Base-by-base conservation (phyloP, 2,113 vertebrate species). In the Dolichallabes microphthalmus region DNA sequence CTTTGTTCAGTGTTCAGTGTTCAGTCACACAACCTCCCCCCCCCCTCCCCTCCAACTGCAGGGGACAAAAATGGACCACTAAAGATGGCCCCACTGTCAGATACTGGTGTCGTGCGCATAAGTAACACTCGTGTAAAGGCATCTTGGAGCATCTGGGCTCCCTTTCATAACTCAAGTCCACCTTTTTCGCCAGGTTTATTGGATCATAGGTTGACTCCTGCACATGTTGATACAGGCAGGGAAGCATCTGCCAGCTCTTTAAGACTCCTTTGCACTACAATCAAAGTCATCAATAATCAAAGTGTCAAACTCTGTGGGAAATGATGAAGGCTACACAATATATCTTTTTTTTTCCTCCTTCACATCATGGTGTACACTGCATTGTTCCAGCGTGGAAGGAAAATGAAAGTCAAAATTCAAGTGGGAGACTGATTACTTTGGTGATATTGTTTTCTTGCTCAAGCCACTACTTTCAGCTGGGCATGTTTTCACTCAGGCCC, bases 121-220 rank as follows among this genome's bases (percentile, higher is more conserved):
- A 86, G 75, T 75, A 81, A 71, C 58, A 66, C 45, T 61, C 17
- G 60, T 83, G 39, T 77, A 77, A 58, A 66, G 55, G 35, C 53
- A 68, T 79, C 69, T 82, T 52, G 11, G 79, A 53, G 52, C 68
- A 61, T 80, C 85, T 82, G 86, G 71, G 22, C 71, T 2, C 63
- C 74, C 61, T 50, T 52, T 35, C 58, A 53, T 83, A 79, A 30
- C 52, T 57, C 20, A 66, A 80, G 74, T 14, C 76, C 17, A 83
- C 30, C 80, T 63, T 88, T 88, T 63, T 85, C 63, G 39, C 75
- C 39, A 81, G 68, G 57, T 79, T 85, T 86, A 87, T 68, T 83
- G 85, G 83, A 87, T 85, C 88, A 88, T 66, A 83, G 80, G 80
- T 87, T 81, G 80, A 83, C 64, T 76, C 87, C 80, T 82, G 84